phyloP scores from a whole-genome alignment of 1,140 invertebrate species.

The Piezodorus guildinii region DNA sequence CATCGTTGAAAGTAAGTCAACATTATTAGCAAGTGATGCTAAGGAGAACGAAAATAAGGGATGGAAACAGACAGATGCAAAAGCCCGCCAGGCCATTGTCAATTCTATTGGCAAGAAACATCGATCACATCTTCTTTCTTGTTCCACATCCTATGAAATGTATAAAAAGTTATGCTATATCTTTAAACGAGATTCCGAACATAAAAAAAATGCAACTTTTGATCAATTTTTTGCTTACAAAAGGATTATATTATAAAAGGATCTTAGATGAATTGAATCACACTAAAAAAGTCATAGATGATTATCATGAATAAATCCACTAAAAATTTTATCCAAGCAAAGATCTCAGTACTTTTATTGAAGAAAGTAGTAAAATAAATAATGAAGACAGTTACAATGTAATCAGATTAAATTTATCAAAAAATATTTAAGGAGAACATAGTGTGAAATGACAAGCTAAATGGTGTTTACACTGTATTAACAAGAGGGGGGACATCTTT shows the following conservation, averaged over 20 bases:
- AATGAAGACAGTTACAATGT: neutral
- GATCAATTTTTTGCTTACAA: too few relatives aligned
- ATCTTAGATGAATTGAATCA: constrained; percentile 6
- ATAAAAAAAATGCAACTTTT: constrained; percentile 3
- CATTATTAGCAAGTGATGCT: too few relatives aligned
- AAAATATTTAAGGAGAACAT: constrained; percentile 7
- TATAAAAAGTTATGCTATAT: too few relatives aligned
- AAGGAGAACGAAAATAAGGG: too few relatives aligned
- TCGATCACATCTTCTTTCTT: too few relatives aligned
- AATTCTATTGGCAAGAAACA: too few relatives aligned
- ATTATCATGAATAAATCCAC: neutral
- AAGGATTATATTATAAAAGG: neutral
- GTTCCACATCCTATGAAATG: too few relatives aligned
- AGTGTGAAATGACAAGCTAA: neutral
- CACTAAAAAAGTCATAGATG: constrained; percentile 3
- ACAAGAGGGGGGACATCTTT: neutral
- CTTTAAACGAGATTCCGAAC: too few relatives aligned
- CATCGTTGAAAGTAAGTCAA: too few relatives aligned
- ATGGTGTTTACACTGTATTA: neutral
- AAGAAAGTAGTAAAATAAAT: constrained; percentile 1
- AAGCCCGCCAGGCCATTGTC: too few relatives aligned
- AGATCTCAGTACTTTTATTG: neutral
- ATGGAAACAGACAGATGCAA: too few relatives aligned
- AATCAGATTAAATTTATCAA: constrained; percentile 9
- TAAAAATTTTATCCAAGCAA: neutral